Evolutionary conservation across 2,888 invertebrate species (phyloP), one percentile per base, ranked within the genome.

Genomic region (Isoperla grammatica): DNA sequence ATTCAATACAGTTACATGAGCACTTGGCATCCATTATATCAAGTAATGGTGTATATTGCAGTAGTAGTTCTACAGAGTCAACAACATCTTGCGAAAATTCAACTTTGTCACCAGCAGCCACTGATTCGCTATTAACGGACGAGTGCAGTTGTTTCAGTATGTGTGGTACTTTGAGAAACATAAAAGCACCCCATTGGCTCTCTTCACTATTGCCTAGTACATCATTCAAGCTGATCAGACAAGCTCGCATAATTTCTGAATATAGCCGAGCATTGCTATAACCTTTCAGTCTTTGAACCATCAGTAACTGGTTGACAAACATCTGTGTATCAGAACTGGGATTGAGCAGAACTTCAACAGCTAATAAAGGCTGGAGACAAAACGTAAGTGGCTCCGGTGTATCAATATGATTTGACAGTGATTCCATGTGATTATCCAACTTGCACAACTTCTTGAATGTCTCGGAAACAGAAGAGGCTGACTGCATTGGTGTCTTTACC

Each of bases 131-230:
- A 45, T 81, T 78, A 65, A 80, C 79, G 43, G 79, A 72, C 37
- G 79, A 79, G 66, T 87, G 84, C 46, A 90, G 72, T 64, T 86
- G 83, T 60, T 85, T 83, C 48, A 94, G 79, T 49, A 92, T 84
- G 69, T 87, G 85, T 0, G 93, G 92, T 55, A 95, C 84, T 78
- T 95, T 95, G 8, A 96, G 80, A 71, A 95, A 95, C 0, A 91
- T 90, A 71, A 95, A 95, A 9, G 95, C 94, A 12, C 93, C 92
- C 94, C 95, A 95, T 68, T 93, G 84, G 3, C 93, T 87, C 69
- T 95, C 94, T 67, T 90, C 88, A 8, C 87, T 83, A 46, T 88
- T 88, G 66, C 88, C 89, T 56, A 87, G 86, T 0, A 88, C 88
- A 73, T 94, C 92, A 69, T 92, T 88, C 3, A 96, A 75, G n/a